Conservation (phyloP, 2,888 invertebrate genomes). For the Molanna angustata region DNA sequence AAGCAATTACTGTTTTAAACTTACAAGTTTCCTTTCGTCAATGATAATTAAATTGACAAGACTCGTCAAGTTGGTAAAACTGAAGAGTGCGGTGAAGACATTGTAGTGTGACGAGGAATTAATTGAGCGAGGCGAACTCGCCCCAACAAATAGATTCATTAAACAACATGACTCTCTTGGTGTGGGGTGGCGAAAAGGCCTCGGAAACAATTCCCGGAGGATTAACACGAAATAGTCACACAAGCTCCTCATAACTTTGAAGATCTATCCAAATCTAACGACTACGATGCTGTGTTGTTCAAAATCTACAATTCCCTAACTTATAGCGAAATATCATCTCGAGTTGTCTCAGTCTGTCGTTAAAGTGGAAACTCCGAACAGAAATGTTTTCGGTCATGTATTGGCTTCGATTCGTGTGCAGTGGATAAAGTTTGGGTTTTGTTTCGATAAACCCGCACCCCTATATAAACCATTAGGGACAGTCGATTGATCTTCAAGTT, state of each 20-base stretch:
- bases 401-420: neutral
- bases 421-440: neutral
- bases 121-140: neutral
- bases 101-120: neutral
- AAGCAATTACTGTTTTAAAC: no score
- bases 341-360: neutral
- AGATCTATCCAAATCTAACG: no score
- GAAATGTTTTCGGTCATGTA: neutral
- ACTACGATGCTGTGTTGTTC: no score
- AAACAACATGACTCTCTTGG: neutral
- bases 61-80: slow-evolving; percentile 5
- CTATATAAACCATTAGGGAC: no score
- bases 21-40: neutral
- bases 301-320: neutral
- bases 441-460: neutral
- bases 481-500: no score
- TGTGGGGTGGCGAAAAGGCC: neutral
- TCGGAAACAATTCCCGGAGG: slow-evolving; percentile 6
- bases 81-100: neutral
- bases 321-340: neutral
- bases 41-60: slow-evolving; percentile 4
- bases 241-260: no score
- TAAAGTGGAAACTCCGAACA: neutral
- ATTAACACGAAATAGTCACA: slow-evolving; percentile 7
- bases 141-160: neutral